These are phyloP conservation scores for Planococcus citri DNA, from an alignment of 1,140 invertebrate species.

Conservation along the genomic window DNA sequence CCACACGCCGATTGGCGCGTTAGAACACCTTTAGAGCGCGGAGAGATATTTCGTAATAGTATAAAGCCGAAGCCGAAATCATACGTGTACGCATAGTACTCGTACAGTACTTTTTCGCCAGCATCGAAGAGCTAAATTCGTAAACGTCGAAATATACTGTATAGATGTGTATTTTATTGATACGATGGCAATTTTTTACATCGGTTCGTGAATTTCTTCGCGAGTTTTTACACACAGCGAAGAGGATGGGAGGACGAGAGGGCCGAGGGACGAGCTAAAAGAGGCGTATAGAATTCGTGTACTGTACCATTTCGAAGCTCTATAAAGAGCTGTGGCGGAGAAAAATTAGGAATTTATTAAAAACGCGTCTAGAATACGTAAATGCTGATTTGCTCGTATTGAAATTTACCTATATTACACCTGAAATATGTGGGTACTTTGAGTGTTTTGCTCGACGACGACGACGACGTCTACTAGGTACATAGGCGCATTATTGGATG, in stretches of 20 bases:
- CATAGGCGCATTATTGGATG: not conserved
- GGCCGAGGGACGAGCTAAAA: too few relatives aligned
- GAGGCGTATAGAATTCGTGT: too few relatives aligned
- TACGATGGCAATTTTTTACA: not conserved
- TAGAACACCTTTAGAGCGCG: not conserved
- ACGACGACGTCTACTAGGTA: too few relatives aligned
- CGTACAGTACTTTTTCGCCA: too few relatives aligned
- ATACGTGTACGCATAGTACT: too few relatives aligned
- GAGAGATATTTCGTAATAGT: not conserved
- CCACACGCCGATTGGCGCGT: not conserved
- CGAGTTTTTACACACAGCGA: too few relatives aligned
- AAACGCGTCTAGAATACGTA: not conserved
- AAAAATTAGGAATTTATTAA: conserved; percentile 1
- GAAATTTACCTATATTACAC: not conserved
- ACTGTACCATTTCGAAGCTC: too few relatives aligned
- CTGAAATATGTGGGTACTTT: too few relatives aligned
- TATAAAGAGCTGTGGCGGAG: too few relatives aligned
- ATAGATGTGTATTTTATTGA: not conserved
- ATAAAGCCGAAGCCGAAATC: not conserved
- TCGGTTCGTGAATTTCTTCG: not conserved
- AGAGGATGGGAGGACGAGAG: too few relatives aligned
- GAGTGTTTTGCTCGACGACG: too few relatives aligned
- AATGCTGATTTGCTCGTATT: not conserved
- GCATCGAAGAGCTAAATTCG: not conserved
- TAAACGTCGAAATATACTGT: not conserved